Percentiles rank a stretch among this genome's conserved stretches.
These are phyloP conservation scores for Archilochus colubris DNA, from an alignment of 2,113 vertebrate genomes.

Conservation along the genomic window DNA sequence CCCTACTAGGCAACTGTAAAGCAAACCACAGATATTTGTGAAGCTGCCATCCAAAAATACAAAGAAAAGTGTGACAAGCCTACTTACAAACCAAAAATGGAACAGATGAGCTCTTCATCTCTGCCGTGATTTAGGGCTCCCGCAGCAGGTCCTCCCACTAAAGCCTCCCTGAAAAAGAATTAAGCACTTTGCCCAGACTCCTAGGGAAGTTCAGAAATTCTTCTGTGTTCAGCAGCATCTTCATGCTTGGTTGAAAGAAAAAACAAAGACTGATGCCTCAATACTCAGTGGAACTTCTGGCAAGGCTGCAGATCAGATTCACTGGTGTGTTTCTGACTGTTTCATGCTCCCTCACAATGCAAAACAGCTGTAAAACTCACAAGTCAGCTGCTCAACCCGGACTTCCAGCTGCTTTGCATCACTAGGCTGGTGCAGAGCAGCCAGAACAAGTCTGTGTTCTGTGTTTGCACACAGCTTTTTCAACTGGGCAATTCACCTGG, in stretches of 20 bases:
- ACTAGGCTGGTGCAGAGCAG: neutral
- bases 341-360: neutral
- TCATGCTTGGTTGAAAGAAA: constrained; percentile 14
- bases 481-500: neutral
- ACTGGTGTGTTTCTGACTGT: neutral
- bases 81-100: constrained; percentile 54
- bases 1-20: constrained; percentile 47
- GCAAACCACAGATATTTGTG: constrained; percentile 49
- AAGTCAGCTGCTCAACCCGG: neutral
- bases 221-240: constrained; percentile 43
- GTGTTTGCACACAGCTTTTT: neutral
- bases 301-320: neutral
- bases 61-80: constrained; percentile 48
- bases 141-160: neutral
- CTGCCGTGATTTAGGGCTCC: constrained; percentile 43
- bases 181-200: neutral
- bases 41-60: constrained; percentile 48
- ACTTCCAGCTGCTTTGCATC: constrained; percentile 33
- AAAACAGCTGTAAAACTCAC: constrained; percentile 14
- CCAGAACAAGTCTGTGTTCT: fast-evolving
- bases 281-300: constrained; percentile 29
- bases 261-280: constrained; percentile 22
- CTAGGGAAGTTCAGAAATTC: constrained; percentile 37
- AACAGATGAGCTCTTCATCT: constrained; percentile 19
- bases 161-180: neutral